Base-by-base conservation (phyloP, 1,140 invertebrate genomes). In the Holcopasites calliopsidis region DNA sequence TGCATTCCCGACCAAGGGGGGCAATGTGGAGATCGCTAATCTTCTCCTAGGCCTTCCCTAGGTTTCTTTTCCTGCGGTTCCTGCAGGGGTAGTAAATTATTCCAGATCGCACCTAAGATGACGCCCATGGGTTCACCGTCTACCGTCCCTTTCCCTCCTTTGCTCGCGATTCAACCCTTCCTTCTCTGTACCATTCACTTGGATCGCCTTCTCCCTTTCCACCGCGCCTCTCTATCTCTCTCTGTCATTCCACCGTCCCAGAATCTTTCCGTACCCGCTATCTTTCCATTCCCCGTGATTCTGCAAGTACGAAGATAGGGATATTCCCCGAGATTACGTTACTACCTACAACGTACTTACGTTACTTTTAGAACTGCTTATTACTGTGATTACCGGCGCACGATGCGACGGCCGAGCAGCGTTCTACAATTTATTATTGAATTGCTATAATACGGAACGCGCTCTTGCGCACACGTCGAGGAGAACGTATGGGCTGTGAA, bases 351-450 rank as follows among this genome's bases (percentile, higher is more conserved):
- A 88, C 85, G 81, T 88, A 88, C 88, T 88, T 88, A 88, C 74
- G 83, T 87, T 88, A 85, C 87, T 88, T 87, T 88, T 86, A 88
- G 87, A 88, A 88, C 88, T 82, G 88, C 85, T 89, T 89, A 89
- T 89, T 89, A 88, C 88, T 85, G 83, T 89, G 87, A 89, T 89
- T 88, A 88, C 85, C 68, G 77, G 84, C 86, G 86, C 86, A 89
- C 88, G 88, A 89, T 88, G 84, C 84, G 72, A 76, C 77, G 80
- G 78, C 55, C 84, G 79, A 86, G 73, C n/a, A n/a, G n/a, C 85
- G 82, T 85, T 88, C 85, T 88, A 87, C 87, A 88, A 88, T 88
- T 88, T 88, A 88, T 88, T 88, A 88, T 88, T 88, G 87, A 88
- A 88, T 88, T 87, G 87, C 86, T 88, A 83, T 87, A 87, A 88